Base-by-base conservation (phyloP, 2,888 invertebrate genomes). In the Serrognathus titanus region DNA sequence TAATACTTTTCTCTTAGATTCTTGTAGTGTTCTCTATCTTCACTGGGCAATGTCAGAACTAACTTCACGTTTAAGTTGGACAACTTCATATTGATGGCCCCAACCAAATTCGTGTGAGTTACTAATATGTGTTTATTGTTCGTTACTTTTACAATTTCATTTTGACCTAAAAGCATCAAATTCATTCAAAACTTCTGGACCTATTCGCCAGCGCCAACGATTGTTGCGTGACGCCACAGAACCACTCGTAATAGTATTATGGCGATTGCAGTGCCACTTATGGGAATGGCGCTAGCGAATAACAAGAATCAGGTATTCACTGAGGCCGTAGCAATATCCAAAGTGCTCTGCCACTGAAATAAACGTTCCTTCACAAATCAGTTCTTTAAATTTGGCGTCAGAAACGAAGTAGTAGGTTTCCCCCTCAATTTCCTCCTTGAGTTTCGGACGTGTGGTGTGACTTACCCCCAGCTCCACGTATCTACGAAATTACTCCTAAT, bases 321-420 rank as follows among this genome's bases (percentile, higher is more conserved):
- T 70, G 57, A 80, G 74, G 52, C 79, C 80, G 63, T 75, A 79
- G 57, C 70, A 73, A 48, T 75, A 59, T 5, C 79, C 79, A 7
- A 78, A 61, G 24, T 70, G 58, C 61, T 78, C 77, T 13, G 75
- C 71, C n/a, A 75, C 70, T 1, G 76, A 71, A n/a, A 78, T 57
- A 61, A 80, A 78, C 53, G 76, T 71, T 10, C 79, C 79, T n/a
- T 69, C 63, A 35, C 73, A 67, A 2, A 75, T 64, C 70, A 79
- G 73, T 9, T 71, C 66, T 43, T 73, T 70, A 58, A 80, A 80
- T 39, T 69, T 59, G 52, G 75, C 71, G 8, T 70, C 62, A 2
- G 65, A 61, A 6, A 78, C 63, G 50, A 70, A 76, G 59, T 77
- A 68, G 58, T 73, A 78, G 36, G 69, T 65, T 41, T 67, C 66